phyloP scores from a whole-genome alignment of 2,797 vertebrate species.

The Cercopithecus mitis region DNA sequence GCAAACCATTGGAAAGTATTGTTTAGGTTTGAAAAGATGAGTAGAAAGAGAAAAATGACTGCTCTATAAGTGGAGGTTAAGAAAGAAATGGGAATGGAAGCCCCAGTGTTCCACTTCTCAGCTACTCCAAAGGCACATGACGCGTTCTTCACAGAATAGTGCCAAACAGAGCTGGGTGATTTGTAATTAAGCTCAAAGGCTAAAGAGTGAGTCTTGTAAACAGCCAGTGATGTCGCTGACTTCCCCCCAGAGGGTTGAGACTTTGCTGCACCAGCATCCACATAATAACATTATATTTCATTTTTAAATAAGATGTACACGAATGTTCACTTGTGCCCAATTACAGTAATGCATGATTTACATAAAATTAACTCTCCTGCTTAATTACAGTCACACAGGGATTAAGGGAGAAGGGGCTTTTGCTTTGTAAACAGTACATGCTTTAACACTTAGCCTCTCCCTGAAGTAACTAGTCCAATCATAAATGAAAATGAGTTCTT shows the following conservation, averaged over 20 bases:
- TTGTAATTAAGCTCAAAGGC: not conserved
- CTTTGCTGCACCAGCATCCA: not conserved
- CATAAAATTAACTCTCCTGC: slow-evolving; percentile 45
- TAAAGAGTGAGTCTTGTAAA: not conserved
- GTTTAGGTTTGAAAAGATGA: slow-evolving; percentile 49
- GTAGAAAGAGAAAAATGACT: slow-evolving; percentile 33
- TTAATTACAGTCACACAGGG: slow-evolving; percentile 49
- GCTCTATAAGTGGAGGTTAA: not conserved
- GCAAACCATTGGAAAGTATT: not conserved
- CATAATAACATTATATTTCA: slow-evolving; percentile 44
- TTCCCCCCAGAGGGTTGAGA: not conserved
- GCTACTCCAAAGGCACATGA: fast-evolving
- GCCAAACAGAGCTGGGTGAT: not conserved
- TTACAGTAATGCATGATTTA: slow-evolving; percentile 55
- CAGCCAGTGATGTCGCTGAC: not conserved
- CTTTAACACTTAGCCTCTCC: not conserved
- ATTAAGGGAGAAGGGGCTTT: not conserved
- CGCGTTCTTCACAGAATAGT: not conserved
- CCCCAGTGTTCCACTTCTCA: fast-evolving
- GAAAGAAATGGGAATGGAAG: not conserved
- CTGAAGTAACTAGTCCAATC: fast-evolving
- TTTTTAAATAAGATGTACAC: slow-evolving; percentile 58
- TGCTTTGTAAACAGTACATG: not conserved
- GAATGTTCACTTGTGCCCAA: slow-evolving; percentile 56
- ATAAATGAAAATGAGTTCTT: not conserved